Percentiles rank a stretch among this genome's conserved stretches.
Evolutionary conservation across 2,113 vertebrate genomes (phyloP).

Genomic region (Pterocles burchelli): DNA sequence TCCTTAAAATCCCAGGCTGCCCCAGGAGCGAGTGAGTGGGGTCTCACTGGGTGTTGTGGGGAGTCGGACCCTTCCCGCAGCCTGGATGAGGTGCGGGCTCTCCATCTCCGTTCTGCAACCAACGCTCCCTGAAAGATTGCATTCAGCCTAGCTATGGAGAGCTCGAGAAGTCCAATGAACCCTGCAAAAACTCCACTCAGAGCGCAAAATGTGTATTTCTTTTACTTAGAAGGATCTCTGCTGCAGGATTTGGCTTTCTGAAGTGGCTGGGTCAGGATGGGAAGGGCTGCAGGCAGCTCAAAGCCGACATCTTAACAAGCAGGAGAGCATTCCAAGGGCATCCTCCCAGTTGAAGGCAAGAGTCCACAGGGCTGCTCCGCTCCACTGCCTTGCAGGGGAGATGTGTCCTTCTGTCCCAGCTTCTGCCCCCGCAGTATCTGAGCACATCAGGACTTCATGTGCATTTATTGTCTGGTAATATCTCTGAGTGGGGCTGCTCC

Average conservation of each 20-base stretch:
- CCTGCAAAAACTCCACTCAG: background rate
- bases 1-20: background rate
- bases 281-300: background rate
- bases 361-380: background rate
- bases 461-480: background rate
- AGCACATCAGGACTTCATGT: background rate
- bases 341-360: background rate
- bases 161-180: background rate
- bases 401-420: background rate
- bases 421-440: background rate
- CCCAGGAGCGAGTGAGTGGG: fast-evolving
- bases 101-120: background rate
- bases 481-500: background rate
- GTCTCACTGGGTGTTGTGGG: fast-evolving
- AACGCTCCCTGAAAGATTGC: background rate
- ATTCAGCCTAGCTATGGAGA: background rate
- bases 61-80: background rate
- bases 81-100: background rate
- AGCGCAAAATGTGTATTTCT: background rate
- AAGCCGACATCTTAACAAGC: background rate
- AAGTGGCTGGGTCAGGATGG: background rate
- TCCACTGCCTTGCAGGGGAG: background rate
- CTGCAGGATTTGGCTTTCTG: fast-evolving
- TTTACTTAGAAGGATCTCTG: background rate
- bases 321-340: background rate